A percentile compares a stretch with the other conserved stretches of the same genome.
Conservation (phyloP, 2,888 invertebrate species). For the Harpalus rubripes region DNA sequence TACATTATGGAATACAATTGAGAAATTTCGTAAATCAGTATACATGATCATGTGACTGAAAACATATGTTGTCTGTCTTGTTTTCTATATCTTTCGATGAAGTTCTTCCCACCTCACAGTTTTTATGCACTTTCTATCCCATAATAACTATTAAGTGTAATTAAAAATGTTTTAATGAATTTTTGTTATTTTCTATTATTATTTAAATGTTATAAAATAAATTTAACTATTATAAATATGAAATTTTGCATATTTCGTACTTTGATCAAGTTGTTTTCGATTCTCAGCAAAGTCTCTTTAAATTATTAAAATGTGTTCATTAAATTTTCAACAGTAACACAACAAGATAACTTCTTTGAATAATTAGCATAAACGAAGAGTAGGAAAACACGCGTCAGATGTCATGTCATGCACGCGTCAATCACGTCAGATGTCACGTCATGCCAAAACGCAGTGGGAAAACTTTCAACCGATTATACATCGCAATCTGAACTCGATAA, state of each 20-base stretch:
- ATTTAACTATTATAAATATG: too few species aligned
- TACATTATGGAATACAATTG: too few species aligned
- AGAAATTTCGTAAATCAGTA: too few species aligned
- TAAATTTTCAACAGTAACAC: conserved; percentile 31
- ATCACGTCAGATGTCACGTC: not conserved
- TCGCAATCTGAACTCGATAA: conserved; percentile 30
- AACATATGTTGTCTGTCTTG: too few species aligned
- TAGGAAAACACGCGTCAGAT: conserved; percentile 23
- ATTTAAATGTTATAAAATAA: too few species aligned
- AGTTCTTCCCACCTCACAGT: too few species aligned
- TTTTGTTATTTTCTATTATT: too few species aligned
- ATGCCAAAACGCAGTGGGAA: conserved; percentile 10
- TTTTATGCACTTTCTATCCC: too few species aligned
- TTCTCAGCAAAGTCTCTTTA: not conserved
- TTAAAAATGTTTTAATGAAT: too few species aligned
- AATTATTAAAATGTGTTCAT: conserved; percentile 39
- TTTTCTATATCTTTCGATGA: too few species aligned
- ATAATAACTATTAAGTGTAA: too few species aligned
- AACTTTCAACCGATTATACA: conserved; percentile 28
- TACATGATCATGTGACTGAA: too few species aligned
- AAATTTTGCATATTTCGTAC: not conserved
- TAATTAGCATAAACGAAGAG: conserved; percentile 33
- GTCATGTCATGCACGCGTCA: not conserved
- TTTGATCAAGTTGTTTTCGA: not conserved
- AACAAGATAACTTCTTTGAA: conserved; percentile 27